These are phyloP conservation scores for Petrocephalus microphthalmus DNA, from an alignment of 2,113 vertebrate species.

Conservation along the genomic window DNA sequence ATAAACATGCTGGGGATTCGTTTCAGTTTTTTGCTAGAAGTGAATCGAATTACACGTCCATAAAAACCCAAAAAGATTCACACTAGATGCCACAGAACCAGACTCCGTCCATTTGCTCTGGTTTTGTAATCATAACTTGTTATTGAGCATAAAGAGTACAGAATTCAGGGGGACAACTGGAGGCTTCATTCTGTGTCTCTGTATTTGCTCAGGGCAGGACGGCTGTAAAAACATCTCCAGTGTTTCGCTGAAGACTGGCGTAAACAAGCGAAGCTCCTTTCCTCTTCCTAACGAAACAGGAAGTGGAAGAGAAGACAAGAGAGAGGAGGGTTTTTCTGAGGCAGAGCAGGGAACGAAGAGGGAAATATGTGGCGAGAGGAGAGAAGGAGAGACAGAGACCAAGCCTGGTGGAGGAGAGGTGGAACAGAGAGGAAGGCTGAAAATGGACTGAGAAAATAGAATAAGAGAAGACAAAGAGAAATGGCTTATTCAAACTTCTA, in stretches of 20 bases:
- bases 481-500: neutral
- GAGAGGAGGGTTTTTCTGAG: neutral
- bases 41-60: neutral
- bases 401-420: neutral
- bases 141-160: neutral
- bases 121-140: neutral
- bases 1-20: neutral
- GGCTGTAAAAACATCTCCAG: neutral
- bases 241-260: neutral
- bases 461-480: neutral
- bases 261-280: neutral
- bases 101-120: neutral
- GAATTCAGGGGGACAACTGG: neutral
- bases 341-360: too few relatives aligned
- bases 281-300: neutral
- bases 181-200: neutral
- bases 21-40: neutral
- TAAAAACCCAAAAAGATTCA: neutral
- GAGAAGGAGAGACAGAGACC: neutral
- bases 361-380: neutral
- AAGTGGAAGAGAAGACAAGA: constrained; percentile 21
- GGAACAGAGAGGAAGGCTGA: neutral
- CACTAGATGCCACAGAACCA: neutral
- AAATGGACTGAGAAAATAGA: neutral
- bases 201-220: neutral